phyloP scores from a whole-genome alignment of 2,888 invertebrate genomes.

The Ichneumoninae sp. region DNA sequence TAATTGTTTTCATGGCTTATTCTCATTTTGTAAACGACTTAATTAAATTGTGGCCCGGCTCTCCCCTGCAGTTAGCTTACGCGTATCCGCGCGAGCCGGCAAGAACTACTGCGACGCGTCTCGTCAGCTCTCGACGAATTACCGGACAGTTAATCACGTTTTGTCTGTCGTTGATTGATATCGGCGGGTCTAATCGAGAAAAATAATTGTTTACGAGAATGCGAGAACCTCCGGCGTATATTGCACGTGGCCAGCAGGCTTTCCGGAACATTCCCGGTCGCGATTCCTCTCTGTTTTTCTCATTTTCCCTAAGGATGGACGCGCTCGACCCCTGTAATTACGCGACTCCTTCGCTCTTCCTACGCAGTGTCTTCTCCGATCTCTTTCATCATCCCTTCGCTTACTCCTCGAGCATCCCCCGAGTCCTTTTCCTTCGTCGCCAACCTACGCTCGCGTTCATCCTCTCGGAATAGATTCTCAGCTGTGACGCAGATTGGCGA shows the following conservation, averaged over 20 bases:
- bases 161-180: slow-evolving; percentile 36
- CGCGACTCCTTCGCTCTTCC: slow-evolving; percentile 26
- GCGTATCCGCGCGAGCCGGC: too few relatives aligned
- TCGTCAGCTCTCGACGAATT: background rate
- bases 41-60: background rate
- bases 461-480: slow-evolving; percentile 42
- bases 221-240: slow-evolving; percentile 7
- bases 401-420: background rate
- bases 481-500: slow-evolving; percentile 22
- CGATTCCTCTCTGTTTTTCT: slow-evolving; percentile 33
- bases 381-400: slow-evolving; percentile 39
- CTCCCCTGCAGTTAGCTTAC: background rate
- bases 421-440: background rate
- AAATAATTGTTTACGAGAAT: slow-evolving; percentile 45
- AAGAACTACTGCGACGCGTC: background rate
- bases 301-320: background rate
- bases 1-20: background rate
- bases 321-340: slow-evolving; percentile 31
- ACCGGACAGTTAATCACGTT: slow-evolving; percentile 16
- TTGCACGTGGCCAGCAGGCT: slow-evolving; percentile 8
- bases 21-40: background rate
- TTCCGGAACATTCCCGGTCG: slow-evolving; percentile 23
- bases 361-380: slow-evolving; percentile 36
- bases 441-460: slow-evolving; percentile 18
- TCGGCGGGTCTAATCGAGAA: slow-evolving; percentile 23